Base-by-base conservation (phyloP, 2,888 invertebrate genomes). In the Synanthedon vespiformis region DNA sequence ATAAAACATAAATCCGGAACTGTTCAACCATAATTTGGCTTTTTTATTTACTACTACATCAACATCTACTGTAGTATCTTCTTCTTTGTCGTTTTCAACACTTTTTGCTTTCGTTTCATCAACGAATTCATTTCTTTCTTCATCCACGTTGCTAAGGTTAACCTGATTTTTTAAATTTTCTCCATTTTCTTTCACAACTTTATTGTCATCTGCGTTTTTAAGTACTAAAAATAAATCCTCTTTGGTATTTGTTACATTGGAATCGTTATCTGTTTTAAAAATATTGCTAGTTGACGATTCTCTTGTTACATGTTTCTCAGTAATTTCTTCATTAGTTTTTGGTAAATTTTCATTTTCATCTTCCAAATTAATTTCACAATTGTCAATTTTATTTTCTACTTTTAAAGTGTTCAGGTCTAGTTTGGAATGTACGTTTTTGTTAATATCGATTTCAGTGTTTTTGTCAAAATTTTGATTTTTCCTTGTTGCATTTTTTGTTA, bases 1-100 rank as follows among this genome's bases (percentile, higher is more conserved):
- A 78, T 94, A 95, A 79, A 96, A 95, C 82, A 96, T 90, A 57
- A 94, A 91, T 0, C 91, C 92, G 4, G 85, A 83, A 6, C 92
- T 91, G 34, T 84, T 82, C 0, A 71, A 61, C 85, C 90, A 92
- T 0, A 93, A 51, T 34, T 50, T 57, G 52, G 27, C 53, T 52
- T 47, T 53, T 44, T 55, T 53, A 41, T 50, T 56, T 52, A 52
- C 56, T 49, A 13, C 55, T 13, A 12, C 54, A 49, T 51, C 56
- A 44, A 53, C 54, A 47, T 13, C 54, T 11, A 52, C 57, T 14
- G 27, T 22, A n/a, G 22, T 53, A 51, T 22, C 51, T 49, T 5
- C 49, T 12, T 52, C 54, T 14, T 40, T 22, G 27, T 41, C 48
- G 11, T 50, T 34, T 40, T 40, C 51, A 34, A 53, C 40, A 60